These are phyloP conservation scores for Globodera ellingtonae DNA, from an alignment of 1,140 invertebrate species.

Conservation along the genomic window DNA sequence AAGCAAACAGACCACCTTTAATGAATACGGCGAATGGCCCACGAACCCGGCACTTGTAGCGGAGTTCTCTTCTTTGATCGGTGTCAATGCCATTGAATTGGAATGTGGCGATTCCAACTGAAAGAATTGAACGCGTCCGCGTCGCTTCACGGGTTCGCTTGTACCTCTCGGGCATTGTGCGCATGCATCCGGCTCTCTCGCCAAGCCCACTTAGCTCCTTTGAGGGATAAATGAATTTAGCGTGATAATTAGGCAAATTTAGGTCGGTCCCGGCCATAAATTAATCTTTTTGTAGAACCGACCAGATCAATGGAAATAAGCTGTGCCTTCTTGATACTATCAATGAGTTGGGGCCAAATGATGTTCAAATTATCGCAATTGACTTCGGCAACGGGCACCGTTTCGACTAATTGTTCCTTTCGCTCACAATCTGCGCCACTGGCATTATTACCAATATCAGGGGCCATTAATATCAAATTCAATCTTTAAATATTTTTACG, in stretches of 20 bases:
- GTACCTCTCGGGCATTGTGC: slow-evolving; percentile 27
- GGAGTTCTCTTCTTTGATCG: background rate
- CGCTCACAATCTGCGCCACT: background rate
- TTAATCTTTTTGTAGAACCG: slow-evolving; percentile 9
- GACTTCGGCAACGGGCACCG: slow-evolving; percentile 31
- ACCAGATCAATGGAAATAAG: slow-evolving; percentile 35
- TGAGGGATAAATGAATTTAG: slow-evolving; percentile 18
- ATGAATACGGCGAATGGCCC: slow-evolving; percentile 9
- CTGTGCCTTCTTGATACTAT: slow-evolving; percentile 23
- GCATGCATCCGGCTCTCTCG: slow-evolving; percentile 4
- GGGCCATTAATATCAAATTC: background rate
- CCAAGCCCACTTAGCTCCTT: slow-evolving; percentile 43
- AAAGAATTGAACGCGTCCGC: slow-evolving; percentile 30
- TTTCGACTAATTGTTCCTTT: background rate
- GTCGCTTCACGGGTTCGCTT: slow-evolving; percentile 19
- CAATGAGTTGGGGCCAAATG: slow-evolving; percentile 33
- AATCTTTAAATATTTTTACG: background rate
- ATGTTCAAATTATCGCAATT: slow-evolving; percentile 30
- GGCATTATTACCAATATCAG: background rate
- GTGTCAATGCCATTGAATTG: slow-evolving; percentile 18
- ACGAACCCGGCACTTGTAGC: slow-evolving; percentile 34
- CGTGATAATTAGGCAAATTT: slow-evolving; percentile 10
- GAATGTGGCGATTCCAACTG: slow-evolving; percentile 38
- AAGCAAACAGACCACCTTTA: background rate
- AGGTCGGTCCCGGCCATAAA: too few relatives aligned